Evolutionary conservation across 2,888 invertebrate genomes (phyloP), one percentile per base, ranked within the genome.

Genomic region (Merodon equestris): DNA sequence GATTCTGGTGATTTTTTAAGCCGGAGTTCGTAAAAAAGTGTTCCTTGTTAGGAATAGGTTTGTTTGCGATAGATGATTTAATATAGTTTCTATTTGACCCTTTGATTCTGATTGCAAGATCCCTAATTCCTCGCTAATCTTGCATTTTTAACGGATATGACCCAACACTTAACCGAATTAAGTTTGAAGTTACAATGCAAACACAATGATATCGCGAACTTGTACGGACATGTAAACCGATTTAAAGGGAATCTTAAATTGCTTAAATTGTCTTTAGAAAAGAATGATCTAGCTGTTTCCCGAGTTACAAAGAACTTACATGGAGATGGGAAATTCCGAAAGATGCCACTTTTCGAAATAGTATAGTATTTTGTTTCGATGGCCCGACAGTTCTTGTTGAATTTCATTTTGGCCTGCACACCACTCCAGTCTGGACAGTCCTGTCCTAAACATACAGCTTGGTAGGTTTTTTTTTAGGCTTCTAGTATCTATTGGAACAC

Each of bases 151-250:
- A 56, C 42, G 27, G 45, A 57, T 45, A 34, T 57, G 36, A 54
- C 54, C 15, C 57, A 45, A 19, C 60, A 60, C 19, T 19, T 60
- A 40, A 60, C 48, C 12, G 40, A 48, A 40, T 18, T 48, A 40
- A 48, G 17, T 40, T 60, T 60, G 60, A 60, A 60, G 19, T 50
- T 60, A 40, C 50, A 48, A 60, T 38, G 40, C 48, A 60, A 48
- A 60, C 48, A 50, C 18, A 38, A 60, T 13, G 50, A 60, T 19
- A 40, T 60, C 38, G 48, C 40, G 34, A 57, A 50, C 40, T 40
- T 50, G 14, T 50, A 60, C 40, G 60, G 60, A 48, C 50, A 50
- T 57, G 34, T 14, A 17, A 47, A 47, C 36, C 36, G 47, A 27
- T 47, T 58, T 47, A 45, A 47, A 47, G 47, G n/a, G 36, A 47